These are phyloP conservation scores for Caracal caracal DNA, from an alignment of 2,113 vertebrate genomes.

Conservation along the genomic window DNA sequence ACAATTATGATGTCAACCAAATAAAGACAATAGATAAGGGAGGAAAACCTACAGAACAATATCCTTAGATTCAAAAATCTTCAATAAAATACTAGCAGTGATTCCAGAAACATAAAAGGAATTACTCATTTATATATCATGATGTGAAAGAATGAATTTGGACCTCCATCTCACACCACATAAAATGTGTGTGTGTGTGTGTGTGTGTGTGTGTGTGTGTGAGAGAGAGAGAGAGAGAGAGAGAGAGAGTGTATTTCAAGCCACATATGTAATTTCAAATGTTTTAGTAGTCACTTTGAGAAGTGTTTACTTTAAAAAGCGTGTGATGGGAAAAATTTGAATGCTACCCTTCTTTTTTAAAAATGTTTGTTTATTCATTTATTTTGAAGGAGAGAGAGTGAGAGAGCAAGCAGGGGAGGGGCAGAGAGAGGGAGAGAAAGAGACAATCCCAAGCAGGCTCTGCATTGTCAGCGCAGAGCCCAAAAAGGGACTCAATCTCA, in stretches of 20 bases:
- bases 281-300: background rate
- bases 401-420: too few species aligned
- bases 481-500: too few species aligned
- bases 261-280: background rate
- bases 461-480: too few species aligned
- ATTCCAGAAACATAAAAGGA: background rate
- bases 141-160: background rate
- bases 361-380: too few species aligned
- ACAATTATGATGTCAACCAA: background rate
- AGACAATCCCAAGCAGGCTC: too few species aligned
- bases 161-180: background rate
- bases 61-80: background rate
- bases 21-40: background rate
- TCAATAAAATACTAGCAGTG: background rate
- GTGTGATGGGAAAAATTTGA: background rate
- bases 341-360: background rate
- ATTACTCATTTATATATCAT: background rate
- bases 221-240: too few species aligned
- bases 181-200: background rate
- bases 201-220: too few species aligned
- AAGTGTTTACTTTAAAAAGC: background rate
- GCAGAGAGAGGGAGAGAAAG: too few species aligned
- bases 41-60: background rate
- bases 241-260: background rate
- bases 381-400: too few species aligned